Percentiles rank a stretch among this genome's conserved stretches.
These are phyloP conservation scores for Ramphastos sulfuratus DNA, from an alignment of 2,113 vertebrate species.

Conservation along the genomic window DNA sequence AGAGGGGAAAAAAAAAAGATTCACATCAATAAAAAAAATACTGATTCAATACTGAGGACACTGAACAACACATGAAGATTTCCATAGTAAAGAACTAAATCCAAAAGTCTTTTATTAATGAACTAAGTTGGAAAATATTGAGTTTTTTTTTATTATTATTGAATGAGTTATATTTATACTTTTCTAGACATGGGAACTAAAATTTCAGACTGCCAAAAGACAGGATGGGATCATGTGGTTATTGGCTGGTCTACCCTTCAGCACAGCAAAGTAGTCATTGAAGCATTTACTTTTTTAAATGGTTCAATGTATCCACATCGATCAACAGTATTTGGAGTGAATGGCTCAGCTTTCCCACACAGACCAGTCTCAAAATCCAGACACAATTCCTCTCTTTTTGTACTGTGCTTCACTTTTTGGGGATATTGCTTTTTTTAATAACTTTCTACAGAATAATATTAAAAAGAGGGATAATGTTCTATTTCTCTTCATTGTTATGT, in stretches of 20 bases:
- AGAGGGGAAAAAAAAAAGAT: neutral
- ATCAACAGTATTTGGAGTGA: neutral
- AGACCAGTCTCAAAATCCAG: neutral
- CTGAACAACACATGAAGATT: neutral
- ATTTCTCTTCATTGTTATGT: neutral
- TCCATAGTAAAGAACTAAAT: neutral
- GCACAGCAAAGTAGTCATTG: slow-evolving; percentile 52
- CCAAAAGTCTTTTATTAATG: neutral
- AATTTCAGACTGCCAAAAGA: slow-evolving; percentile 35
- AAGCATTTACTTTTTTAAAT: slow-evolving; percentile 30
- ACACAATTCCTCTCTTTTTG: neutral
- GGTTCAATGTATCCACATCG: neutral
- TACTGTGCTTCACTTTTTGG: neutral
- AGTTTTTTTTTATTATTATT: slow-evolving; percentile 22
- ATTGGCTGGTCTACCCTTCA: slow-evolving; percentile 31
- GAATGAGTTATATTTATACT: slow-evolving; percentile 39
- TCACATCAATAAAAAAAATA: no score
- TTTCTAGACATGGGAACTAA: slow-evolving; percentile 4
- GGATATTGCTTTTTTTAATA: neutral
- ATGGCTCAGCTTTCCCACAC: slow-evolving; percentile 3
- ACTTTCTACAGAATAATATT: neutral
- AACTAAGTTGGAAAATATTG: neutral
- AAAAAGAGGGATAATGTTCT: neutral
- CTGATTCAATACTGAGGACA: no score
- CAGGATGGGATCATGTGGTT: slow-evolving; percentile 52